Percentiles rank a stretch among this genome's conserved stretches.
Conservation (phyloP, 2,113 vertebrate species). For the Gasterosteus aculeatus region DNA sequence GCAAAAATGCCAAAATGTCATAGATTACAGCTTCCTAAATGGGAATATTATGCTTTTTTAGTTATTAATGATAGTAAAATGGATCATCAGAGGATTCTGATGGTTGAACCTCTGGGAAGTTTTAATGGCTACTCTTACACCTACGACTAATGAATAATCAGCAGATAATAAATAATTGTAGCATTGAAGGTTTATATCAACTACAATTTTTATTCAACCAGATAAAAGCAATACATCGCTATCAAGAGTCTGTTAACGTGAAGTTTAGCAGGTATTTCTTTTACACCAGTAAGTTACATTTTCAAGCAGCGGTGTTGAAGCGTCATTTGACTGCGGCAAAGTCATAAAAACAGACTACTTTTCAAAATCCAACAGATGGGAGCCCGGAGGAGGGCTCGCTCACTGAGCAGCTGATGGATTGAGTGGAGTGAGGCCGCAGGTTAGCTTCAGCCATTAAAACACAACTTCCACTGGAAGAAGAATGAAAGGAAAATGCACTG, state of each 20-base stretch:
- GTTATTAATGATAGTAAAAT: neutral
- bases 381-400: constrained; percentile 18
- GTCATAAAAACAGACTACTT: neutral
- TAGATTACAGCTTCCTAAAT: neutral
- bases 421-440: constrained; percentile 21
- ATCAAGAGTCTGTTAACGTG: neutral
- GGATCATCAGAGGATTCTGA: neutral
- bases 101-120: neutral
- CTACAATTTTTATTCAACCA: neutral
- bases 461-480: neutral
- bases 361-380: neutral
- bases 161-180: no score
- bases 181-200: neutral
- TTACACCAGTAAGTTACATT: neutral
- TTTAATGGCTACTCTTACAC: neutral
- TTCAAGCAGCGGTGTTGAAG: neutral
- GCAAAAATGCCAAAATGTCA: neutral
- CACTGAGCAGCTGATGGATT: constrained; percentile 15
- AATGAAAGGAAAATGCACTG: neutral
- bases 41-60: neutral
- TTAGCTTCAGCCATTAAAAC: constrained; percentile 1
- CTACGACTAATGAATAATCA: neutral
- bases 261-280: neutral
- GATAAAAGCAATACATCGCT: neutral
- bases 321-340: neutral